Conservation (phyloP, 1,140 invertebrate species). For the Pteromalus puparum region DNA sequence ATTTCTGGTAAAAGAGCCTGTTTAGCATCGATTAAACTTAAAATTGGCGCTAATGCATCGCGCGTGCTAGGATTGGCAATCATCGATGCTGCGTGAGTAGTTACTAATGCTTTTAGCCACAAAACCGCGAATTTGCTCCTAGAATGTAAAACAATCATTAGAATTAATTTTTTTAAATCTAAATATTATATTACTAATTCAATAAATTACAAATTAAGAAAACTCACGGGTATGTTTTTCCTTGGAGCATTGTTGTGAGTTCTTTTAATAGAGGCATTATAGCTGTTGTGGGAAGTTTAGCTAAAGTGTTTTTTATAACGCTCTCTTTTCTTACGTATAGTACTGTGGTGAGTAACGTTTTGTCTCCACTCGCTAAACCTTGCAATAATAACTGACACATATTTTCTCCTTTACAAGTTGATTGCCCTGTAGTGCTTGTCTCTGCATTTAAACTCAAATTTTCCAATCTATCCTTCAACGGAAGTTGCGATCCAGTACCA, state of each 20-base stretch:
- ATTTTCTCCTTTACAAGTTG: constrained; percentile 77
- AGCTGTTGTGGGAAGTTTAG: constrained; percentile 79
- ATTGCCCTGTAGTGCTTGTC: constrained; percentile 72
- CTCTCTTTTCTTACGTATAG: constrained; percentile 76
- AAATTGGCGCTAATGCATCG: constrained; percentile 76
- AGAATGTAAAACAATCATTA: constrained; percentile 53
- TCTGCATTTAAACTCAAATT: constrained; percentile 80
- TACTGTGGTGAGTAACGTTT: constrained; percentile 77
- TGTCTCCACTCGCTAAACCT: constrained; percentile 86
- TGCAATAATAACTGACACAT: constrained; percentile 85
- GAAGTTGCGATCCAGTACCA: constrained; percentile 79
- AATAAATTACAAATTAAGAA: constrained; percentile 26
- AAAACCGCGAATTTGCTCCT: constrained; percentile 78
- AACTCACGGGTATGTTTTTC: constrained; percentile 77
- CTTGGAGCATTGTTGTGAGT: constrained; percentile 78
- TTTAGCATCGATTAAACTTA: constrained; percentile 79
- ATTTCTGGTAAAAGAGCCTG: constrained; percentile 75
- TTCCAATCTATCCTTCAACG: constrained; percentile 84
- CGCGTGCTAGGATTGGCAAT: constrained; percentile 77
- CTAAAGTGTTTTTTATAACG: constrained; percentile 79
- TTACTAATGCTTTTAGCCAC: constrained; percentile 79
- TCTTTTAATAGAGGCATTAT: constrained; percentile 79
- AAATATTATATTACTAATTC: constrained; percentile 12
- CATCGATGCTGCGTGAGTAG: constrained; percentile 79
- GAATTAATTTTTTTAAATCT: constrained; percentile 35